phyloP scores from a whole-genome alignment of 2,888 invertebrate genomes.

The Polylopha cassiicola region DNA sequence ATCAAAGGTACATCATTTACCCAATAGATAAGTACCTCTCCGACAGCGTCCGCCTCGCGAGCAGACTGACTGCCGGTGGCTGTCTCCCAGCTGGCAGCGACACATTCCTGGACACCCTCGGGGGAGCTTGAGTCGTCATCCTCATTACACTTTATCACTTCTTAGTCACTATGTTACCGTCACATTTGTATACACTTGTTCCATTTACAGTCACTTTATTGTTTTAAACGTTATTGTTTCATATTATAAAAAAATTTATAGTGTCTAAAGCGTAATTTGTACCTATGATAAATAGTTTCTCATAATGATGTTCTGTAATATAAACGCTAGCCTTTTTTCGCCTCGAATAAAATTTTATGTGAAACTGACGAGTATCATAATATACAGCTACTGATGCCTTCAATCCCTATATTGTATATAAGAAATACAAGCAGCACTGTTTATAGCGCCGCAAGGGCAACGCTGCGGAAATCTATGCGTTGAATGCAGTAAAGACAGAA shows the following conservation, averaged over 20 bases:
- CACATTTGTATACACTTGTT: constrained; percentile 1
- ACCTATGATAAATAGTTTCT: too few species aligned
- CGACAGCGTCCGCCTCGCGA: constrained; percentile 62
- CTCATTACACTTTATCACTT: constrained; percentile 18
- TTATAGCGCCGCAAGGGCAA: constrained; percentile 11
- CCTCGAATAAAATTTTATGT: too few species aligned
- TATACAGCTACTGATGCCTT: too few species aligned
- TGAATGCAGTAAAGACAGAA: too few species aligned
- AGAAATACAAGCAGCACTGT: background rate
- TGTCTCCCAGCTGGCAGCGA: constrained; percentile 69
- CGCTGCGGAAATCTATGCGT: constrained; percentile 5
- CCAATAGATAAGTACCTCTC: constrained; percentile 54
- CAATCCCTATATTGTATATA: constrained; percentile 16
- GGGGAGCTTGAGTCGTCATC: constrained; percentile 60
- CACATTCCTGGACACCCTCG: constrained; percentile 66
- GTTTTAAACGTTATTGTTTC: background rate
- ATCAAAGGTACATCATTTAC: background rate
- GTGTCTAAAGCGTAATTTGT: too few species aligned
- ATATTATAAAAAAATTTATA: too few species aligned
- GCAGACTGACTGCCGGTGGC: constrained; percentile 56
- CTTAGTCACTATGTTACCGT: constrained; percentile 10
- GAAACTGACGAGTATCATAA: too few species aligned
- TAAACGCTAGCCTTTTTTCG: too few species aligned
- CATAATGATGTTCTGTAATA: too few species aligned
- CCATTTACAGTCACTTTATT: constrained; percentile 8